Evolutionary conservation across 2,888 invertebrate genomes (phyloP), one percentile per base, ranked within the genome.

Genomic region (Hirtodrosophila alboralis): DNA sequence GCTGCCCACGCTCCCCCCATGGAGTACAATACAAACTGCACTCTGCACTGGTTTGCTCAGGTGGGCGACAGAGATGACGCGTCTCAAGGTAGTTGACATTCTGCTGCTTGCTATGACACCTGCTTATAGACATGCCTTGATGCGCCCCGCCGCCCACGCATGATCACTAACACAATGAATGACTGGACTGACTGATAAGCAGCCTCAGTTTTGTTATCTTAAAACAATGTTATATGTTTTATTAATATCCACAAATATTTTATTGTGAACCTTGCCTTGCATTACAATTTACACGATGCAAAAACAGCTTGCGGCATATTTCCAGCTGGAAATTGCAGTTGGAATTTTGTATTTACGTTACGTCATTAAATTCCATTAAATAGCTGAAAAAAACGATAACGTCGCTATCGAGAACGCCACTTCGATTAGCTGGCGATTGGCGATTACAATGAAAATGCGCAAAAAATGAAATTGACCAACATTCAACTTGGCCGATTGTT

Each of bases 21-120:
- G 44, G 9, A 34, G 53, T 26, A 65, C n/a, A n/a, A n/a, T 62
- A 53, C 73, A 41, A 73, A 64, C 74, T 67, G 68, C 80, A 89
- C 88, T 70, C 86, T 90, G 80, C 91, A 91, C 84, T 90, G 90
- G 90, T 91, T 90, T 84, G 88, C 89, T 71, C 89, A 89, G 85
- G 86, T 90, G 86, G 91, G 91, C 81, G 80, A 61, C 64, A 43
- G 44, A 51, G 88, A 89, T 75, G 89, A 89, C 75, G 78, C 78
- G 48, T 72, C 47, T 66, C 75, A 89, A 88, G 89, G 89, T 87
- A 88, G 74, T 62, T 61, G 58, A 62, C 75, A 70, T 74, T 73
- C 78, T 34, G 14, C 53, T 26, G 30, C 53, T 40, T 47, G 56
- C 28, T 38, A 27, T 51, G 21, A 23, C 26, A 33, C 41, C 40